Evolutionary conservation across 1,140 invertebrate genomes (phyloP).

Genomic region (Pseudobourletiella spinata): DNA sequence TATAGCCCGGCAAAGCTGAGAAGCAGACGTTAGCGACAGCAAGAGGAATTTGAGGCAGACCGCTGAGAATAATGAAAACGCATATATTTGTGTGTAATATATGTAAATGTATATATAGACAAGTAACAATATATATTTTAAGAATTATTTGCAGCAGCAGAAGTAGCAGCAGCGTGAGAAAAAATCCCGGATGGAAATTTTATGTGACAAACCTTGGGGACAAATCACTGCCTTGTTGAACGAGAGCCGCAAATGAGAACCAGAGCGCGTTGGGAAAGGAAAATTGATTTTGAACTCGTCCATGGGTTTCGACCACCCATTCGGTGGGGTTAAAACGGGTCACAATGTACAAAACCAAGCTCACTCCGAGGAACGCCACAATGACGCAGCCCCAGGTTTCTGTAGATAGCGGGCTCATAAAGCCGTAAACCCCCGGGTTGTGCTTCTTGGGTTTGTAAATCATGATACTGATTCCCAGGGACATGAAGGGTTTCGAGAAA

Average conservation of each 20-base stretch:
- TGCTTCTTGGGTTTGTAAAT: slow-evolving; percentile 53
- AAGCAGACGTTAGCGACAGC: slow-evolving; percentile 3
- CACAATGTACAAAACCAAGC: slow-evolving; percentile 51
- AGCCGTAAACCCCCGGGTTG: slow-evolving; percentile 53
- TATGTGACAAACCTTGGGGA: slow-evolving; percentile 49
- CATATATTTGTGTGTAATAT: too few species aligned
- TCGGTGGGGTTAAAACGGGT: slow-evolving; percentile 56
- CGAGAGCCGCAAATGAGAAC: slow-evolving; percentile 55
- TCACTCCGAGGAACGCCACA: slow-evolving; percentile 52
- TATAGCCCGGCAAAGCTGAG: too few species aligned
- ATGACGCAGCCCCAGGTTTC: slow-evolving; percentile 10
- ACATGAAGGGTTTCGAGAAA: slow-evolving; percentile 58
- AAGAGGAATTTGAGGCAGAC: slow-evolving; percentile 8
- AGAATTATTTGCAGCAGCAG: too few species aligned
- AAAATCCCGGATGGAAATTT: too few species aligned
- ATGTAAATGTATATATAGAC: too few species aligned
- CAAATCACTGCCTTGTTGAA: slow-evolving; percentile 59
- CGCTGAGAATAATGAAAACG: too few species aligned
- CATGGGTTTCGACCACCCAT: slow-evolving; percentile 42
- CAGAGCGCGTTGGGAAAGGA: slow-evolving; percentile 56
- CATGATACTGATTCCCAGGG: slow-evolving; percentile 44
- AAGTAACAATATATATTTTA: too few species aligned
- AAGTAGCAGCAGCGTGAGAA: too few species aligned
- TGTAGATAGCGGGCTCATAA: slow-evolving; percentile 55
- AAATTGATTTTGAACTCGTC: slow-evolving; percentile 49